Conservation (phyloP, 2,113 vertebrate genomes). For the Odocoileus virginianus region DNA sequence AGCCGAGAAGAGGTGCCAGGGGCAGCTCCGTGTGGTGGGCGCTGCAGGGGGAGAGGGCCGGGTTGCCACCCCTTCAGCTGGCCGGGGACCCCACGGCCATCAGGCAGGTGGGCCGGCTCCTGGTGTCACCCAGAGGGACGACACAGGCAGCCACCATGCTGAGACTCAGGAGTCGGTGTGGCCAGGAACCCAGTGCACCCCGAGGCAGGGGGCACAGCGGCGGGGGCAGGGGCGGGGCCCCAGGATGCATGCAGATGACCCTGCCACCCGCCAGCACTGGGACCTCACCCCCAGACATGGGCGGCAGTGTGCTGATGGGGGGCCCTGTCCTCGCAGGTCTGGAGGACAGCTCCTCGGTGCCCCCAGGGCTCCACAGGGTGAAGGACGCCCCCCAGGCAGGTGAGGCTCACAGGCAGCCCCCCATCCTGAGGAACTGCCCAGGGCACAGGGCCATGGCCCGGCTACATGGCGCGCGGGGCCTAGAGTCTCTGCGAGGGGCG, state of each 20-base stretch:
- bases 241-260: rapidly evolving
- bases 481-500: rapidly evolving
- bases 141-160: rapidly evolving
- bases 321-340: neutral
- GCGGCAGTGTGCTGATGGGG: rapidly evolving
- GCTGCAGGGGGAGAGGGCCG: rapidly evolving
- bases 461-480: rapidly evolving
- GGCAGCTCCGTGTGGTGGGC: rapidly evolving
- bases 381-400: neutral
- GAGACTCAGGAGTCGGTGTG: rapidly evolving
- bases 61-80: rapidly evolving
- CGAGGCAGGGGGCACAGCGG: rapidly evolving
- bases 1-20: neutral
- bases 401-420: neutral
- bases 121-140: neutral
- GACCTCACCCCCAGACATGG: neutral
- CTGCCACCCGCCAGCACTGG: rapidly evolving
- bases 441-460: rapidly evolving
- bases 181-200: too few species aligned
- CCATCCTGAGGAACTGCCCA: too few species aligned
- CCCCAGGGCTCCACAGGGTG: neutral
- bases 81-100: rapidly evolving
- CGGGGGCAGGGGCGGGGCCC: rapidly evolving
- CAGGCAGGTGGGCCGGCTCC: neutral
- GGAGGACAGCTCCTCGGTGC: neutral